These are phyloP conservation scores for Sapajus apella DNA, from an alignment of 2,113 vertebrate genomes.

Conservation along the genomic window DNA sequence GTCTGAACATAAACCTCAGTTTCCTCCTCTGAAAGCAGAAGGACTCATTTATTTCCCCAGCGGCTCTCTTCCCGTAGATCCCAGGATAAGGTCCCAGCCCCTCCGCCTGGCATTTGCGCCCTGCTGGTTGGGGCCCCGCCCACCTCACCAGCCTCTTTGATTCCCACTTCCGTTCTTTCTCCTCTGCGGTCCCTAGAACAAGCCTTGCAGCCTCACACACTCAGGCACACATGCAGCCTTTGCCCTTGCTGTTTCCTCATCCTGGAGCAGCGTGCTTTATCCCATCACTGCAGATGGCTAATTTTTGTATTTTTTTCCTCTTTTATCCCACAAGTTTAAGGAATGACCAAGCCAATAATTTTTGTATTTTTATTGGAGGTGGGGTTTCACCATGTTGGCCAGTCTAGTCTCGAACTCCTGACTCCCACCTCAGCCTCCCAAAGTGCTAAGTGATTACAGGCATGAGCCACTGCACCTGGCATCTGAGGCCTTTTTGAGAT, in stretches of 20 bases:
- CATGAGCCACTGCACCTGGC: no score
- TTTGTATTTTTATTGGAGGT: no score
- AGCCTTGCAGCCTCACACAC: fast-evolving
- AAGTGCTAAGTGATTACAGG: no score
- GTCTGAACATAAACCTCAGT: neutral
- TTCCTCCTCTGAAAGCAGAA: neutral
- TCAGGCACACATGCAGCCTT: fast-evolving
- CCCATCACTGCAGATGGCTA: no score
- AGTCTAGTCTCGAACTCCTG: no score
- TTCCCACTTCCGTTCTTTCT: neutral
- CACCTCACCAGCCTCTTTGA: neutral
- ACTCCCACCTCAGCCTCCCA: no score
- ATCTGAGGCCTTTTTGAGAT: neutral
- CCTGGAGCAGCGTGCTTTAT: neutral
- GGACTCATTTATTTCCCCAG: neutral
- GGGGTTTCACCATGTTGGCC: no score
- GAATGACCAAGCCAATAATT: no score
- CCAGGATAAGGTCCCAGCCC: neutral
- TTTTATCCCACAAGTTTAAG: no score
- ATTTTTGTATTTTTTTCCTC: no score
- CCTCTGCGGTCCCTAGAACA: neutral
- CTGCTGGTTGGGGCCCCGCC: fast-evolving
- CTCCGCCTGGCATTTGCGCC: neutral
- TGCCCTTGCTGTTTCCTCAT: neutral
- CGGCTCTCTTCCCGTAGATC: neutral